Evolutionary conservation across 2,797 vertebrate species (phyloP).

Genomic region (Argentina silus): DNA sequence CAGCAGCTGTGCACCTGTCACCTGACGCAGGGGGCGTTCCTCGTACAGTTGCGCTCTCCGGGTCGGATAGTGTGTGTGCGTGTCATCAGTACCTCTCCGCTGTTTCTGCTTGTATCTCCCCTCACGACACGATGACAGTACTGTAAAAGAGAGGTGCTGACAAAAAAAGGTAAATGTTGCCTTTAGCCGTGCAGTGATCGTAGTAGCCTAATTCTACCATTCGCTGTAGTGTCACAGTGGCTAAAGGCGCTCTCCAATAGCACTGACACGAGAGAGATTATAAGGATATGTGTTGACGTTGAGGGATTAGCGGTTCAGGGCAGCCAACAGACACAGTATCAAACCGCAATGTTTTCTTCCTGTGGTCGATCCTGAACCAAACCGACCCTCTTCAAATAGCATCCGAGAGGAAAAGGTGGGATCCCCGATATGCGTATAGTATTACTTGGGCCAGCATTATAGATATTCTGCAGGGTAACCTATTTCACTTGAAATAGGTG

Average conservation of each 20-base stretch:
- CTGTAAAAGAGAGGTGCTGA: constrained; percentile 20
- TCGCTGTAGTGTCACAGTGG: neutral
- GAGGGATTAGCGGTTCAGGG: constrained; percentile 58
- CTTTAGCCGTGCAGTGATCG: neutral
- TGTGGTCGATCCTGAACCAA: constrained; percentile 27
- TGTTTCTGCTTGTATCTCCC: constrained; percentile 33
- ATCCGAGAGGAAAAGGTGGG: constrained; percentile 53
- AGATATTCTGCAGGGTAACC: no score
- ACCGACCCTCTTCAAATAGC: constrained; percentile 25
- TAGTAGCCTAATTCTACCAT: constrained; percentile 7
- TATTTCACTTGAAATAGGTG: no score
- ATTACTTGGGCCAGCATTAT: no score
- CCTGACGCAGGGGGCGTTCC: constrained; percentile 46
- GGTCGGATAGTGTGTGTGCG: constrained; percentile 26
- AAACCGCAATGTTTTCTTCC: constrained; percentile 19
- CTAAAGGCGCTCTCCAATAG: constrained; percentile 3
- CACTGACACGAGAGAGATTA: constrained; percentile 57
- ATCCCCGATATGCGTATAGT: neutral
- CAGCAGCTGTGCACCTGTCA: constrained; percentile 24
- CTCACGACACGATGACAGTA: constrained; percentile 27
- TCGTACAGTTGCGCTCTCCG: neutral
- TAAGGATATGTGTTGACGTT: constrained; percentile 63
- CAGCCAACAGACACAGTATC: constrained; percentile 33
- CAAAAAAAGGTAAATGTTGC: constrained; percentile 52
- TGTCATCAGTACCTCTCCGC: constrained; percentile 40